Percentiles rank a stretch among this genome's conserved stretches.
These are phyloP conservation scores for Glyphotaelius pellucidus DNA, from an alignment of 2,888 invertebrate genomes.

Conservation along the genomic window DNA sequence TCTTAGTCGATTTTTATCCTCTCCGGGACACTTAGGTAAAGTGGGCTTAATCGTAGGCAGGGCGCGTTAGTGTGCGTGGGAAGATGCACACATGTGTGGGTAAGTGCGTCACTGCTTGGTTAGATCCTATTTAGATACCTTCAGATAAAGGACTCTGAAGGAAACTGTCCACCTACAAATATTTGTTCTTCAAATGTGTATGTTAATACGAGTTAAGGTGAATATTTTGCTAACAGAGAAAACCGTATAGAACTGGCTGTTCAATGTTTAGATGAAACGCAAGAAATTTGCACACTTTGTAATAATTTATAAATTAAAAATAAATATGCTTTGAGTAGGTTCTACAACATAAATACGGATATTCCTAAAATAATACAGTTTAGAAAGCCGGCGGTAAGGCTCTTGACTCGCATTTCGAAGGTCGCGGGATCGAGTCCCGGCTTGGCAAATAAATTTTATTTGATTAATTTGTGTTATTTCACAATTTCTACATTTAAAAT, in stretches of 20 bases:
- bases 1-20: constrained; percentile 63
- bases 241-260: neutral
- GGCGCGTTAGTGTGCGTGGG: neutral
- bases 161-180: neutral
- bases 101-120: constrained; percentile 52
- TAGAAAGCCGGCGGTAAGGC: no score
- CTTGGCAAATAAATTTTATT: no score
- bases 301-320: no score
- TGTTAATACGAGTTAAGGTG: neutral
- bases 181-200: neutral
- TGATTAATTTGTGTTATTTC: no score
- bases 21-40: constrained; percentile 62
- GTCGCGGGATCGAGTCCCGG: no score
- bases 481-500: no score
- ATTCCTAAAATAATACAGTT: neutral
- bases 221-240: neutral
- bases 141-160: neutral
- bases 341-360: neutral
- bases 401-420: no score
- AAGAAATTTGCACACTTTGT: no score
- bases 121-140: constrained; percentile 17
- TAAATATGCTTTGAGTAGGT: neutral
- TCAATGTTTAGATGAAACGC: neutral
- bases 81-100: constrained; percentile 21
- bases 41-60: constrained; percentile 56